Evolutionary conservation across 1,140 invertebrate species (phyloP).

Genomic region (Armadillidium nasatum): DNA sequence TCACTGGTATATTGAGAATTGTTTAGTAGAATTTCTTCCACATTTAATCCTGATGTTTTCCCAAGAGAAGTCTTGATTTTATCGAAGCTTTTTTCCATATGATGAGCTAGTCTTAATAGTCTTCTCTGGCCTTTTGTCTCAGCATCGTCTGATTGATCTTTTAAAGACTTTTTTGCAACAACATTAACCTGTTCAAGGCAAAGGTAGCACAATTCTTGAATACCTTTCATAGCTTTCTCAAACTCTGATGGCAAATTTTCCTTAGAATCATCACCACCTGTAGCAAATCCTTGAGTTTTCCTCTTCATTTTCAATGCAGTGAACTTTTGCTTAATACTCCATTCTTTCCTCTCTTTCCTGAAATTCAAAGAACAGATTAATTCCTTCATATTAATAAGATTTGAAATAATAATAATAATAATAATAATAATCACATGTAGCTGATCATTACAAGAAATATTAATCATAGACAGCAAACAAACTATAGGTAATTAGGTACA

Average conservation of each 20-base stretch:
- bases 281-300: background rate
- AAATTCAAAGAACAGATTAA: background rate
- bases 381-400: background rate
- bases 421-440: too few relatives aligned
- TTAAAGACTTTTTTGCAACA: background rate
- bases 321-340: constrained; percentile 20
- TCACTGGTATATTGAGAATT: constrained; percentile 1
- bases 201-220: background rate
- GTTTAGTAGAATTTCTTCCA: background rate
- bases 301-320: constrained; percentile 18
- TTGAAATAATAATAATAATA: too few relatives aligned
- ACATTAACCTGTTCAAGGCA: background rate
- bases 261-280: background rate
- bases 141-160: background rate
- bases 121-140: background rate
- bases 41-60: too few relatives aligned
- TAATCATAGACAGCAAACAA: too few relatives aligned
- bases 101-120: background rate
- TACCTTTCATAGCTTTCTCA: background rate
- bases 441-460: too few relatives aligned
- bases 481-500: too few relatives aligned
- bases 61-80: background rate
- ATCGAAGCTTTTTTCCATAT: background rate
- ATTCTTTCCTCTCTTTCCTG: constrained; percentile 25
- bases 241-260: background rate